These are phyloP conservation scores for Limnephilus auricula DNA, from an alignment of 2,888 invertebrate species.

Conservation along the genomic window DNA sequence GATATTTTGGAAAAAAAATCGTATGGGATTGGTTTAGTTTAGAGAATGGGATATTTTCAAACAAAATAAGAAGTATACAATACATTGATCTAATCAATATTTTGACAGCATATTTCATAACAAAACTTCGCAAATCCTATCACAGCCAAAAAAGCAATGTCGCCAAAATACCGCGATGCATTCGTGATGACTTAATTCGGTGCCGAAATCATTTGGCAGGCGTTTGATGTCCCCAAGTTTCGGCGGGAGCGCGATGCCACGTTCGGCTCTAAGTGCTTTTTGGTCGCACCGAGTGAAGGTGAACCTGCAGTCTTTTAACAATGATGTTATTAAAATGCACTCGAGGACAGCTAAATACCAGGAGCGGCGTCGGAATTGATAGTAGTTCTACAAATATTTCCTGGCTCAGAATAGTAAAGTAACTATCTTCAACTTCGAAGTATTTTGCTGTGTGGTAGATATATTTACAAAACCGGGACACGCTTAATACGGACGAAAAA, in stretches of 20 bases:
- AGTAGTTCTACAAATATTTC: no score
- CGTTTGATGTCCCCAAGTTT: slow-evolving; percentile 23
- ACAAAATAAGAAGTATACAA: no score
- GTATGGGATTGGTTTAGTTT: no score
- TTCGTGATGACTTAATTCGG: slow-evolving; percentile 27
- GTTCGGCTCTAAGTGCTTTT: slow-evolving; percentile 7
- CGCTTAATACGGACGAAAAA: no score
- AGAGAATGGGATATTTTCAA: no score
- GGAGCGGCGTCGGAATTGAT: background rate
- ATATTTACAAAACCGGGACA: no score
- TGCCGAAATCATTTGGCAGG: background rate
- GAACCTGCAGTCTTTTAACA: slow-evolving; percentile 31
- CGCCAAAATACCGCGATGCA: slow-evolving; percentile 9
- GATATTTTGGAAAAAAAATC: no score
- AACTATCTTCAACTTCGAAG: no score
- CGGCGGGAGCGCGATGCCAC: background rate
- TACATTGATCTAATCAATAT: background rate
- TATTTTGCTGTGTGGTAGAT: no score
- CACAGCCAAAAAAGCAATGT: slow-evolving; percentile 13
- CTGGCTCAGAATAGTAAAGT: no score
- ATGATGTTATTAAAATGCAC: slow-evolving; percentile 50
- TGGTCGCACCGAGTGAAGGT: slow-evolving; percentile 19
- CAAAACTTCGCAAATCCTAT: background rate
- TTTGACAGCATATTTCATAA: slow-evolving; percentile 19
- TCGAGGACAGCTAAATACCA: background rate